phyloP scores from a whole-genome alignment of 2,113 vertebrate species.

The Pavo muticus region DNA sequence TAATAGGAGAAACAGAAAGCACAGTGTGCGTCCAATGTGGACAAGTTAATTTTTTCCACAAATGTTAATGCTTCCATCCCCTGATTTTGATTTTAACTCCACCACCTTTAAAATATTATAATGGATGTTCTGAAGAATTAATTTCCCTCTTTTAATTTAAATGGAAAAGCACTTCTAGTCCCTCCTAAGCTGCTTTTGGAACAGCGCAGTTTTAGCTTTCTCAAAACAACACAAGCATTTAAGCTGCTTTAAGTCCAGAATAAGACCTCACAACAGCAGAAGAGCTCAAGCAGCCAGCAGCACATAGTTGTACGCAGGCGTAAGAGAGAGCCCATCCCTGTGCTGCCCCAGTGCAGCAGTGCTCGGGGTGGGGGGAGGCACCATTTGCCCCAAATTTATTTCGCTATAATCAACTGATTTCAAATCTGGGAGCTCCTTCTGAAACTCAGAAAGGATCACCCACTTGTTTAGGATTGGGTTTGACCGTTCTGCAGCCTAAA shows the following conservation, averaged over 20 bases:
- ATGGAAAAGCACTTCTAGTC: background rate
- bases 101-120: accelerated
- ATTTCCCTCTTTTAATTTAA: background rate
- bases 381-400: background rate
- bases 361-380: background rate
- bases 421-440: background rate
- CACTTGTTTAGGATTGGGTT: background rate
- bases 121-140: background rate
- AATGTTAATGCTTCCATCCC: background rate
- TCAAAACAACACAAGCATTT: background rate
- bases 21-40: background rate
- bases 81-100: accelerated
- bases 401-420: background rate
- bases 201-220: background rate
- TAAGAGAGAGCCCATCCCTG: background rate
- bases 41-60: background rate
- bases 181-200: slow-evolving; percentile 5
- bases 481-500: background rate
- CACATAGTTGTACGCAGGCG: background rate
- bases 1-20: background rate
- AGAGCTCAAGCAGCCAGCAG: background rate
- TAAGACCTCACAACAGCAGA: background rate
- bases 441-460: background rate
- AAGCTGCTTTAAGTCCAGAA: background rate
- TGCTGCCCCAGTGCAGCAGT: background rate